These are phyloP conservation scores for Antrozous pallidus DNA, from an alignment of 2,797 vertebrate species.

Conservation along the genomic window DNA sequence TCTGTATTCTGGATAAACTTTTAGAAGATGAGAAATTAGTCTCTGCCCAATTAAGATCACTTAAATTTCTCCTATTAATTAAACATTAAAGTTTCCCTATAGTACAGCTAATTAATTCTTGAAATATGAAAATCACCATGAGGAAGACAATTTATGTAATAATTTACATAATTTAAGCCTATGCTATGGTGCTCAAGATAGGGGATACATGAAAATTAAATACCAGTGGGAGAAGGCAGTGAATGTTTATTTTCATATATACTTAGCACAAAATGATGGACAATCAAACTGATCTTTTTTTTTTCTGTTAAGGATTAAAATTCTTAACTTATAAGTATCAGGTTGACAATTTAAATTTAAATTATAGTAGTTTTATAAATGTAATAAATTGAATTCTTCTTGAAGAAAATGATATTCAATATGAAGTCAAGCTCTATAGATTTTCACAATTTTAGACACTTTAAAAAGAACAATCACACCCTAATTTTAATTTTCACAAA, in stretches of 20 bases:
- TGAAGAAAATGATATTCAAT: neutral
- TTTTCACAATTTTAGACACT: neutral
- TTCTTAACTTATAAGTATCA: neutral
- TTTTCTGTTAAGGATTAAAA: constrained; percentile 11
- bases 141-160: constrained; percentile 51
- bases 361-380: neutral
- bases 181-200: constrained; percentile 26
- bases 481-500: neutral
- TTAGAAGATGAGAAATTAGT: neutral
- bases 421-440: neutral
- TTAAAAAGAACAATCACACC: neutral
- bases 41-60: constrained; percentile 50
- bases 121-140: constrained; percentile 58
- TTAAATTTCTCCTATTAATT: constrained; percentile 69
- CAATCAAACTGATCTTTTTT: constrained; percentile 2
- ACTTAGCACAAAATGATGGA: neutral
- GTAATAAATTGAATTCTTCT: neutral
- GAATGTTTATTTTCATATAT: neutral
- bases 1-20: neutral
- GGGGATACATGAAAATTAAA: constrained; percentile 43
- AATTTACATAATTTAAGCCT: constrained; percentile 53
- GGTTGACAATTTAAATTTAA: constrained; percentile 7
- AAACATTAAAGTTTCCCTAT: constrained; percentile 63
- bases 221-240: neutral
- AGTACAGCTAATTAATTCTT: constrained; percentile 61